These are phyloP conservation scores for Rhizoglyphus robini DNA, from an alignment of 1,140 invertebrate genomes.

Conservation along the genomic window DNA sequence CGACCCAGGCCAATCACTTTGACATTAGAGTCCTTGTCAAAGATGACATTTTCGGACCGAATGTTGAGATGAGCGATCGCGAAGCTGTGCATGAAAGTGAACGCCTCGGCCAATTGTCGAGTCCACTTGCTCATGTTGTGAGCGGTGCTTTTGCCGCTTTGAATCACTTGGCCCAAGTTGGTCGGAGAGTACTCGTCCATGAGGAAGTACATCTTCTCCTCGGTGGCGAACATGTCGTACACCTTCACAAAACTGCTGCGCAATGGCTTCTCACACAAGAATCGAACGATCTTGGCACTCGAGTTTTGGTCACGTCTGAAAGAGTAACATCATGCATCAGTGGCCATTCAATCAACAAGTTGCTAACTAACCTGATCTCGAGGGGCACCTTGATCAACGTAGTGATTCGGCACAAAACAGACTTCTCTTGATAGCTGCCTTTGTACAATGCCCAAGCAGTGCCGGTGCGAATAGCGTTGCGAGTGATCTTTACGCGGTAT, in stretches of 20 bases:
- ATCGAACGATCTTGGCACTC: not conserved
- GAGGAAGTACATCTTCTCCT: not conserved
- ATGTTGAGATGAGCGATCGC: conserved; percentile 13
- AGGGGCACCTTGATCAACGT: not conserved
- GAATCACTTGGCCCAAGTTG: not conserved
- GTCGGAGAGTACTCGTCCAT: not conserved
- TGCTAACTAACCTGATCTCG: not conserved
- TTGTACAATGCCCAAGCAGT: conserved; percentile 2
- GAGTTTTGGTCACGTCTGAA: not conserved
- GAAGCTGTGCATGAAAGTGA: not conserved
- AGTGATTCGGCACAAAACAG: not conserved
- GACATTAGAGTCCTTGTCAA: not conserved
- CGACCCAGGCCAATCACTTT: not conserved
- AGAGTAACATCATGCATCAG: not conserved
- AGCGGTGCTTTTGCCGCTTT: not conserved
- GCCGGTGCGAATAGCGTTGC: not conserved
- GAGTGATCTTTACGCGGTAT: conserved; percentile 5
- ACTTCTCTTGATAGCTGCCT: not conserved
- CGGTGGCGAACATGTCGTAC: conserved; percentile 7
- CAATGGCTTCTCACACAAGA: not conserved
- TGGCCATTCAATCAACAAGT: not conserved
- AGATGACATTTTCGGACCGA: not conserved
- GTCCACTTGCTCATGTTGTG: not conserved
- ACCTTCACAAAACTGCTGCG: not conserved
- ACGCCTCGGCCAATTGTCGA: not conserved